Conservation (phyloP, 2,797 vertebrate genomes). For the Hypotaenidia philippensis region DNA sequence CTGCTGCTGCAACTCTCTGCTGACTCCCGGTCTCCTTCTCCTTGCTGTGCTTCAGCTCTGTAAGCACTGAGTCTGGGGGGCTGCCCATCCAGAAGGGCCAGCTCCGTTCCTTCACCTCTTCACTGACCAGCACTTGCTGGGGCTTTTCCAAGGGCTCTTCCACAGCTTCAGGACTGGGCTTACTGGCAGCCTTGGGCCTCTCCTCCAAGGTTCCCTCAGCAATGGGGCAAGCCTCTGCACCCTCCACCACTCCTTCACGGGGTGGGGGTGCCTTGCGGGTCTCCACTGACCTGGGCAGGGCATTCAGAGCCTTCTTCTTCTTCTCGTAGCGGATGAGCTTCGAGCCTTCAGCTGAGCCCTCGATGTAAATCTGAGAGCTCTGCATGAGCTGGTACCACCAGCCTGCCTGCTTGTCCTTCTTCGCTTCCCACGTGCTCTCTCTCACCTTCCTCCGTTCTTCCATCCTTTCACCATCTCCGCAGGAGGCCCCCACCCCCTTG, state of each 20-base stretch:
- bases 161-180: neutral
- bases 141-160: slow-evolving; percentile 53
- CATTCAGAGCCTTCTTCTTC: slow-evolving; percentile 77
- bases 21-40: slow-evolving; percentile 75
- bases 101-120: slow-evolving; percentile 72
- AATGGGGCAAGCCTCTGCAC: slow-evolving; percentile 88
- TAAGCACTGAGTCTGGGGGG: slow-evolving; percentile 91
- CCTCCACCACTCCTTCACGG: slow-evolving; percentile 93
- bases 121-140: neutral
- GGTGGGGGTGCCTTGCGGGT: slow-evolving; percentile 82
- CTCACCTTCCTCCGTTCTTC: slow-evolving; percentile 20
- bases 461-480: slow-evolving; percentile 72
- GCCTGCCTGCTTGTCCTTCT: slow-evolving; percentile 88
- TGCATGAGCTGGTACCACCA: slow-evolving; percentile 99
- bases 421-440: slow-evolving; percentile 70
- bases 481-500: slow-evolving; percentile 82
- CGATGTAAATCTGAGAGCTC: slow-evolving; percentile 97
- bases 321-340: slow-evolving; percentile 88
- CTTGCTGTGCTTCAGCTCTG: slow-evolving; percentile 84
- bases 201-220: slow-evolving; percentile 64
- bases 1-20: slow-evolving; percentile 16
- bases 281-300: neutral
- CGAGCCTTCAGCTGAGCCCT: slow-evolving; percentile 86
- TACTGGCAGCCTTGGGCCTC: neutral
- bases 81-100: slow-evolving; percentile 95